Conservation (phyloP, 2,113 vertebrate species). For the Gasterosteus aculeatus region DNA sequence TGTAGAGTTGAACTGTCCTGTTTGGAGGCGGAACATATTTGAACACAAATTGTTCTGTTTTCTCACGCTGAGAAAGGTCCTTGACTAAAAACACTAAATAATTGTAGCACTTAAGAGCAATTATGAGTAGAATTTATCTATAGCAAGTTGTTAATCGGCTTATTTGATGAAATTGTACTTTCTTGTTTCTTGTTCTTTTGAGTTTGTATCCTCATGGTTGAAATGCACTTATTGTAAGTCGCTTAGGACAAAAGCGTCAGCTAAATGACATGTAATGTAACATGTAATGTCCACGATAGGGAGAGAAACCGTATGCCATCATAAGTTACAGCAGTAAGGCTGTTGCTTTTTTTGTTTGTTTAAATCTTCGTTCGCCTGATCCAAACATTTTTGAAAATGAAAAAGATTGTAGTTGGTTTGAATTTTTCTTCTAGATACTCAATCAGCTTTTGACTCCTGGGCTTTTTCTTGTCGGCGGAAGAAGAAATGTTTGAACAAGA, state of each 20-base stretch:
- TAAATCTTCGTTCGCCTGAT: neutral
- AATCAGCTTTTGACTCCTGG: too few species aligned
- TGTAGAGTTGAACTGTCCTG: neutral
- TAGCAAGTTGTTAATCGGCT: too few species aligned
- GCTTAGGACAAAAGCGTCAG: too few species aligned
- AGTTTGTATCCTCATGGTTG: too few species aligned
- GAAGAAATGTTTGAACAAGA: neutral
- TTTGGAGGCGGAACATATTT: neutral
- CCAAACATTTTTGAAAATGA: neutral
- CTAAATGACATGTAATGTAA: too few species aligned
- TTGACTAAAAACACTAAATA: too few species aligned
- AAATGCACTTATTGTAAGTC: too few species aligned
- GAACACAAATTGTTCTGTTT: neutral
- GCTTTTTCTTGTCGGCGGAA: neutral
- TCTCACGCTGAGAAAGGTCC: neutral
- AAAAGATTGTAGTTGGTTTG: neutral
- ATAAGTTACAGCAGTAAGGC: neutral
- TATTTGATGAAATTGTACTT: too few species aligned
- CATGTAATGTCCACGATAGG: neutral
- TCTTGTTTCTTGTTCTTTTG: too few species aligned
- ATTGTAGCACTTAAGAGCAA: too few species aligned
- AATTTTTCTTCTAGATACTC: neutral
- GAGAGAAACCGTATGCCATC: neutral
- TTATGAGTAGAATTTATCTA: too few species aligned
- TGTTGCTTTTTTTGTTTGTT: neutral